Evolutionary conservation across 2,888 invertebrate genomes (phyloP).

Genomic region (Dysmachus trigonus): DNA sequence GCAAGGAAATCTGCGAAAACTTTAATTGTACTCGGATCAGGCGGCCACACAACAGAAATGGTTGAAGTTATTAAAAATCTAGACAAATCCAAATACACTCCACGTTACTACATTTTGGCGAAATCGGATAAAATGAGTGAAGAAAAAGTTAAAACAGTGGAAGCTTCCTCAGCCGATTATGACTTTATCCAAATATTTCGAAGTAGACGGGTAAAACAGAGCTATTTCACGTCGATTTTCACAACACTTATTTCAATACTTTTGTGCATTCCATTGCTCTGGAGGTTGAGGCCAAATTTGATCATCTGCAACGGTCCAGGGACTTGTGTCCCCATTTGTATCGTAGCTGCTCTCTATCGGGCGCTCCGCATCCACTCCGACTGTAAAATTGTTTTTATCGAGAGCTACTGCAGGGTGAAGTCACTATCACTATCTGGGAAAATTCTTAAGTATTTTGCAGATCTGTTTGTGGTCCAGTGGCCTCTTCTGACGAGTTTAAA

Average conservation of each 20-base stretch:
- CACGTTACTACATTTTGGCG: constrained; percentile 82
- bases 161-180: constrained; percentile 55
- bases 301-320: constrained; percentile 96
- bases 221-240: constrained; percentile 79
- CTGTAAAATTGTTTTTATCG: constrained; percentile 86
- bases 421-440: constrained; percentile 89
- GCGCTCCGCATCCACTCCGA: constrained; percentile 71
- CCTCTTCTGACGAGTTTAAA: constrained; percentile 67
- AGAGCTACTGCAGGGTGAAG: constrained; percentile 93
- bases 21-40: constrained; percentile 62
- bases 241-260: constrained; percentile 80
- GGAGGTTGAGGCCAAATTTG: constrained; percentile 78
- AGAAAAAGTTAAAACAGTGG: constrained; percentile 71
- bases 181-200: constrained; percentile 72
- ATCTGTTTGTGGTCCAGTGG: constrained; percentile 95
- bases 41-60: constrained; percentile 92
- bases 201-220: constrained; percentile 88
- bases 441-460: constrained; percentile 83
- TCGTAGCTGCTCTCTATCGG: constrained; percentile 78
- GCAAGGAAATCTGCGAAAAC: constrained; percentile 45
- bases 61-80: constrained; percentile 75
- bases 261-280: constrained; percentile 74
- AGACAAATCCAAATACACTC: constrained; percentile 72
- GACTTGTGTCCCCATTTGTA: constrained; percentile 92
- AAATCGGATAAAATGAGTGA: constrained; percentile 80